Evolutionary conservation across 2,888 invertebrate species (phyloP), one percentile per base, ranked within the genome.

Genomic region (Drosophila eohydei): DNA sequence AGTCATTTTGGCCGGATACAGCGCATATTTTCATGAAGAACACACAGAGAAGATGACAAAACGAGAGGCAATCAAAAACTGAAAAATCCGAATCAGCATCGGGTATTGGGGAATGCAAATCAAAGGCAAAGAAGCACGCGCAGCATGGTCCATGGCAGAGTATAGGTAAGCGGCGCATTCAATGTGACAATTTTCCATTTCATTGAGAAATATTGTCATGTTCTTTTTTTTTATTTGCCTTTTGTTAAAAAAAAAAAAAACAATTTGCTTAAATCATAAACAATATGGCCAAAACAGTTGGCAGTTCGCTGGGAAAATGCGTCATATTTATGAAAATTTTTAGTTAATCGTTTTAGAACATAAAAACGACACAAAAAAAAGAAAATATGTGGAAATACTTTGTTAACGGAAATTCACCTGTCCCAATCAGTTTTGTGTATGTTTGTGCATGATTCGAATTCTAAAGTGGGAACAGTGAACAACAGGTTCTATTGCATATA

Each of bases 21-120:
- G 65, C 71, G 77, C 81, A 79, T 87, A 76, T 84, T 89, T 87
- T 79, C 50, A 72, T 76, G 66, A 80, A 83, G 83, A 82, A 63
- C 28, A 40, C 61, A 70, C 34, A 14, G 51, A 52, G 52, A 82
- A 32, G 65, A 58, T 76, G 71, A 77, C 88, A 81, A 74, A 74
- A 67, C 68, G 67, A 69, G 65, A 73, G 56, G 55, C 65, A 66
- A 69, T 71, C 76, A 65, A 58, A 60, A 55, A 43, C 43, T 40
- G 40, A 70, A 74, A 55, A 50, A 44, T 56, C 44, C 38, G 58
- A 36, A 58, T 38, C 26, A 34, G 38, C 30, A 51, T 51, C 64
- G 55, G 30, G 36, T 46, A 28, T 54, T 56, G 52, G 46, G 52
- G 59, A 16, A 54, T 60, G 48, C 61, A 50, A 59, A 52, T 36